Evolutionary conservation across 2,888 invertebrate species (phyloP).

Genomic region (Magallana nippona): DNA sequence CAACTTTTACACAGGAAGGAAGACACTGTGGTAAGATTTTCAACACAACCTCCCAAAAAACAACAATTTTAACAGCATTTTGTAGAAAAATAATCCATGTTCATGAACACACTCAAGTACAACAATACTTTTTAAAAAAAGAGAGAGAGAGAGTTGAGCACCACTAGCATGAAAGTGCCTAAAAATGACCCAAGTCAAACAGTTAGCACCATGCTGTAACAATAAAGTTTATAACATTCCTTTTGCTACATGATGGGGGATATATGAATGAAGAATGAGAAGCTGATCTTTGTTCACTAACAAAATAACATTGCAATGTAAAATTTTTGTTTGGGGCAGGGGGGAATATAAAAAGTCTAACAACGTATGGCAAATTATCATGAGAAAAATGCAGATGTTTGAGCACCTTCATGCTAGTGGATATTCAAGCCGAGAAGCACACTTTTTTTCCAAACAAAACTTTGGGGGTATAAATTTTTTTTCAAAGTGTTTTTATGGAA

Average conservation of each 20-base stretch:
- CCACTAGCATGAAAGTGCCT: slow-evolving; percentile 45
- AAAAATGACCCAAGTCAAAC: slow-evolving; percentile 42
- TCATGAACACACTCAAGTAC: slow-evolving; percentile 48
- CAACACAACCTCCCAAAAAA: slow-evolving; percentile 42
- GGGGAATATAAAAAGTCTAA: slow-evolving; percentile 20
- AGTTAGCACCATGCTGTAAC: slow-evolving; percentile 40
- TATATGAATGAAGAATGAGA: slow-evolving; percentile 18
- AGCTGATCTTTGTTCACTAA: slow-evolving; percentile 27
- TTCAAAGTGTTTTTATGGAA: slow-evolving; percentile 3
- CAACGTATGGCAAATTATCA: slow-evolving; percentile 27
- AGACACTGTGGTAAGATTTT: slow-evolving; percentile 47
- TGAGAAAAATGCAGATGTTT: slow-evolving; percentile 27
- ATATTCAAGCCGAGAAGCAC: slow-evolving; percentile 42
- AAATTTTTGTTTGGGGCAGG: not conserved
- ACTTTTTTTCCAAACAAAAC: not conserved
- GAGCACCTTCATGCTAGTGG: slow-evolving; percentile 38
- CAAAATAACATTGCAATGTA: slow-evolving; percentile 29
- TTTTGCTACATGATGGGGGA: slow-evolving; percentile 33
- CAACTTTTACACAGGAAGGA: slow-evolving; percentile 45
- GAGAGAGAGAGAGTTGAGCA: not conserved
- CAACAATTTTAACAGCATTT: slow-evolving; percentile 46
- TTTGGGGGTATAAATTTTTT: not conserved
- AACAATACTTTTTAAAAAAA: slow-evolving; percentile 31
- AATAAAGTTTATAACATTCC: slow-evolving; percentile 48
- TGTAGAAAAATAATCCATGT: slow-evolving; percentile 50